A percentile compares a stretch with the other conserved stretches of the same genome.
Conservation (phyloP, 2,797 vertebrate species). For the Orientallactaga sibirica region DNA sequence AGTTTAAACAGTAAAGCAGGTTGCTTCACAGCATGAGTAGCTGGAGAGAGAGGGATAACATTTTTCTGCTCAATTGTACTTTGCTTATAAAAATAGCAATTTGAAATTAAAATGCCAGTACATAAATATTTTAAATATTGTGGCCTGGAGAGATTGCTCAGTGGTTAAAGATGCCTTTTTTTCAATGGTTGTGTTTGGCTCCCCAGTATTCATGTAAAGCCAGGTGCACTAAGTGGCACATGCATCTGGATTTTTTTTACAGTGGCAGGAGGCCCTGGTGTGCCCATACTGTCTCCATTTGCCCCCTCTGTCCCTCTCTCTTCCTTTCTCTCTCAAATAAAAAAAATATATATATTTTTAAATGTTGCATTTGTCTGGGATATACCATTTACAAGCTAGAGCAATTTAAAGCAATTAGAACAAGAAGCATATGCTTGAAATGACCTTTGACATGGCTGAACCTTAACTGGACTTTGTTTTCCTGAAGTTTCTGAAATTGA, state of each 20-base stretch:
- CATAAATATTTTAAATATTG: slow-evolving; percentile 69
- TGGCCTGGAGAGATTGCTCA: no score
- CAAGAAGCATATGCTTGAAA: neutral
- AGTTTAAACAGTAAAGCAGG: slow-evolving; percentile 81
- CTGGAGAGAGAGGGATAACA: slow-evolving; percentile 57
- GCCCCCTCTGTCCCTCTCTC: no score
- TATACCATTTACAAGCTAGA: slow-evolving; percentile 40
- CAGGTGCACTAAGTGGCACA: no score
- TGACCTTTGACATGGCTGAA: neutral
- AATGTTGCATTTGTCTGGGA: slow-evolving; percentile 42
- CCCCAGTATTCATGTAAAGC: no score
- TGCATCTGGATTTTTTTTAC: no score
- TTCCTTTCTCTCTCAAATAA: no score
- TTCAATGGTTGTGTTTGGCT: no score
- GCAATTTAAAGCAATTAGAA: slow-evolving; percentile 30
- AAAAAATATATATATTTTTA: no score
- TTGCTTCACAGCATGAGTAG: slow-evolving; percentile 81
- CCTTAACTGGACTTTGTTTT: slow-evolving; percentile 23
- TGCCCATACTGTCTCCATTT: no score
- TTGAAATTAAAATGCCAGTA: slow-evolving; percentile 73
- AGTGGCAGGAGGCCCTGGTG: no score
- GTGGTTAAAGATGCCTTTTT: no score
- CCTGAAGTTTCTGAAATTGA: slow-evolving; percentile 25
- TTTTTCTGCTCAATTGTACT: slow-evolving; percentile 76
- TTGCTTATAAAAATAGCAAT: slow-evolving; percentile 74